Percentiles rank a stretch among this genome's conserved stretches.
Conservation (phyloP, 2,888 invertebrate species). For the Perithous albicinctus region DNA sequence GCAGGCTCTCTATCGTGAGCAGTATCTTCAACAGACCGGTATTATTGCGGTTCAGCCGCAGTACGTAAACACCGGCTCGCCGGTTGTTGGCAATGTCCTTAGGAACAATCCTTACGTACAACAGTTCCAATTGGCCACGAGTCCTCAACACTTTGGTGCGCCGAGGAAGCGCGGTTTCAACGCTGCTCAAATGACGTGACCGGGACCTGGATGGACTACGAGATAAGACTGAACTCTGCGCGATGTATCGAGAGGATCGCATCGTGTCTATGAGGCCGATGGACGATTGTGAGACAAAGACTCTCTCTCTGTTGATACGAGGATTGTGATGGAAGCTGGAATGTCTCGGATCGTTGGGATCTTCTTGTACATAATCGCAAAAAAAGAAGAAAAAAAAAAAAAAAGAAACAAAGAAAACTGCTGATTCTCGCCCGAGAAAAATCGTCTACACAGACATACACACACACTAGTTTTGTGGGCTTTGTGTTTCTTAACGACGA, state of each 20-base stretch:
- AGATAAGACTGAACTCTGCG: constrained; percentile 81
- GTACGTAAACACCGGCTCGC: constrained; percentile 73
- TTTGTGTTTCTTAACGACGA: neutral
- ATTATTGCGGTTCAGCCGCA: constrained; percentile 77
- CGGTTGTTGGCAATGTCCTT: constrained; percentile 73
- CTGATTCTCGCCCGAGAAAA: neutral
- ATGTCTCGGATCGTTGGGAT: constrained; percentile 12
- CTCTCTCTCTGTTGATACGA: neutral
- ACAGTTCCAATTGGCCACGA: constrained; percentile 79
- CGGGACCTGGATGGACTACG: constrained; percentile 75
- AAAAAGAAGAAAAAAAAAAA: neutral
- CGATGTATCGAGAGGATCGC: constrained; percentile 34
- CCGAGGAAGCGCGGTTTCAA: constrained; percentile 79
- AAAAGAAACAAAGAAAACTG: neutral
- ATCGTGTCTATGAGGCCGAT: neutral
- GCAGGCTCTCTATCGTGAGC: constrained; percentile 79
- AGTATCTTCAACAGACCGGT: constrained; percentile 80
- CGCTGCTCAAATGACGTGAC: constrained; percentile 82
- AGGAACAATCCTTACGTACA: constrained; percentile 81
- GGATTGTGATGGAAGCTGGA: neutral
- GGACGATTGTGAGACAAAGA: neutral
- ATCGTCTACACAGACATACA: neutral
- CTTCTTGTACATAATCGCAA: constrained; percentile 22
- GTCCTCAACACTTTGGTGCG: constrained; percentile 76
- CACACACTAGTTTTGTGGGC: no score